Evolutionary conservation across 2,797 vertebrate species (phyloP).

Genomic region (Argentina silus): DNA sequence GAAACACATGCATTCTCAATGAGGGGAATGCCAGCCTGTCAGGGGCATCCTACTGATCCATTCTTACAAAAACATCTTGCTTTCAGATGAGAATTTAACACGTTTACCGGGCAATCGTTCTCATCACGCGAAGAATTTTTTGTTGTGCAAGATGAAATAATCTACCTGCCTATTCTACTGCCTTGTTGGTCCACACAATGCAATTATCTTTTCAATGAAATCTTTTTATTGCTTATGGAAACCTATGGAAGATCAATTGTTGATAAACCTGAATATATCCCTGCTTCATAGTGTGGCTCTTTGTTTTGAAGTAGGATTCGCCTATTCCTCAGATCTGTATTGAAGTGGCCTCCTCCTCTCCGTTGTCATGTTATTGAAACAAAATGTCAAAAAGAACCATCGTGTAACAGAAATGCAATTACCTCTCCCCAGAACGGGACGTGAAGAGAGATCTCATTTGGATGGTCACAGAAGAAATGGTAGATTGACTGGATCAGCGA

Average conservation of each 20-base stretch:
- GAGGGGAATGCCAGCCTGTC: constrained; percentile 55
- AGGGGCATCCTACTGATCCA: constrained; percentile 53
- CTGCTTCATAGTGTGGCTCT: not conserved
- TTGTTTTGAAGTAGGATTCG: not conserved
- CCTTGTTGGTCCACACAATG: not conserved
- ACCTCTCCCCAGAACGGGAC: constrained; percentile 16
- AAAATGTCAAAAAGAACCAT: constrained; percentile 20
- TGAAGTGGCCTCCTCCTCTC: not conserved
- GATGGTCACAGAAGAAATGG: not conserved
- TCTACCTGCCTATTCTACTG: no score
- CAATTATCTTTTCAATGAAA: not conserved
- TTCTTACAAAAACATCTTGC: constrained; percentile 53
- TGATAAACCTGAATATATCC: not conserved
- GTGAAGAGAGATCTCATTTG: not conserved
- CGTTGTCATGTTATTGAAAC: constrained; percentile 25
- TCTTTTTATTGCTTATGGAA: not conserved
- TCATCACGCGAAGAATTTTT: not conserved
- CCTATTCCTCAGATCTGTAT: not conserved
- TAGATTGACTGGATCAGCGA: not conserved
- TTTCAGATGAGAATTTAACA: not conserved
- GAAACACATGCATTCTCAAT: constrained; percentile 66
- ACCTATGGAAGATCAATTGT: not conserved
- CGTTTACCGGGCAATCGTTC: not conserved
- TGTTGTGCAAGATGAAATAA: not conserved
- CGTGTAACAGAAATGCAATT: constrained; percentile 20